These are phyloP conservation scores for Chamaetylas fuelleborni DNA, from an alignment of 2,113 vertebrate species.

Conservation along the genomic window DNA sequence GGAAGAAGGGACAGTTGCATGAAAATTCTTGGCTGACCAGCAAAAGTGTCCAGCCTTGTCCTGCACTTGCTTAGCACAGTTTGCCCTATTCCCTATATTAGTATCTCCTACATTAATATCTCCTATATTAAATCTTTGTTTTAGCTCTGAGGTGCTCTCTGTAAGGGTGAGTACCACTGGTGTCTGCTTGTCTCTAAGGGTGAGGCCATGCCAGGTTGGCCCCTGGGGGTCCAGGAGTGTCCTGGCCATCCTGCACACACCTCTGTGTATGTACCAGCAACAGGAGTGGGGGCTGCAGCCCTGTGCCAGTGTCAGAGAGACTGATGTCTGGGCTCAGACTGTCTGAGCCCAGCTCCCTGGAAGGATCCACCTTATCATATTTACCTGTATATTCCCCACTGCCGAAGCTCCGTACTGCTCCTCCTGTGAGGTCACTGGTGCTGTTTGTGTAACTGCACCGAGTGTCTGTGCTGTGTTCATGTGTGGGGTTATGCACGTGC, in stretches of 20 bases:
- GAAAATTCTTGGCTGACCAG: not conserved
- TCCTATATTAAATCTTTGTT: not conserved
- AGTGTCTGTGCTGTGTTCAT: not conserved
- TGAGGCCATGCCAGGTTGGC: not conserved
- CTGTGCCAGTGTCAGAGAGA: not conserved
- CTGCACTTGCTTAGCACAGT: not conserved
- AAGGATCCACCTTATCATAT: not conserved
- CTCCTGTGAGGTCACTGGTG: not conserved
- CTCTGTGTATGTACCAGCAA: not conserved
- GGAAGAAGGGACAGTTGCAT: not conserved
- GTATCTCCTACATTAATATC: too few relatives aligned
- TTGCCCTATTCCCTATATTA: not conserved
- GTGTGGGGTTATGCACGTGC: not conserved
- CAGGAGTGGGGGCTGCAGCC: not conserved
- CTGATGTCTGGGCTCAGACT: not conserved
- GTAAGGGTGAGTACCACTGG: not conserved
- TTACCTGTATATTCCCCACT: not conserved
- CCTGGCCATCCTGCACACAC: not conserved
- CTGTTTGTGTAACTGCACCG: not conserved
- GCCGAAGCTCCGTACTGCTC: not conserved
- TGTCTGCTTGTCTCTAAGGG: not conserved
- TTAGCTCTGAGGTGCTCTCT: not conserved
- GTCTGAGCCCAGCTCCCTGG: not conserved
- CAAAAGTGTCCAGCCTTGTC: not conserved
- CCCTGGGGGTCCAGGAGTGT: not conserved